Evolutionary conservation across 2,888 invertebrate genomes (phyloP).

Genomic region (Plebejus anna): DNA sequence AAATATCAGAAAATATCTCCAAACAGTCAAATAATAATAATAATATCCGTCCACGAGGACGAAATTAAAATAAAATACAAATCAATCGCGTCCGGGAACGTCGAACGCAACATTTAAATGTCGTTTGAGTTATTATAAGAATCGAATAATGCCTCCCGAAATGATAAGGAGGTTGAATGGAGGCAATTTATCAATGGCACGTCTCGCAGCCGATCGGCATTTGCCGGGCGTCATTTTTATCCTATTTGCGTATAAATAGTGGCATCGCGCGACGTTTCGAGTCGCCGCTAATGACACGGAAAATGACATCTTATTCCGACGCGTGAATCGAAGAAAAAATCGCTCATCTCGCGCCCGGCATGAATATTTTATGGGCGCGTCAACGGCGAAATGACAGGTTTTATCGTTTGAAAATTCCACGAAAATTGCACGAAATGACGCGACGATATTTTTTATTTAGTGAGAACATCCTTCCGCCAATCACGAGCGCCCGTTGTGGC

Average conservation of each 20-base stretch:
- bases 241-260: constrained; percentile 80
- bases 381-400: constrained; percentile 80
- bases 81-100: constrained; percentile 22
- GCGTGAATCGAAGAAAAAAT: constrained; percentile 79
- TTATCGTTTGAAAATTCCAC: constrained; percentile 79
- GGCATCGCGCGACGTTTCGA: constrained; percentile 66
- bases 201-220: constrained; percentile 74
- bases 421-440: constrained; percentile 79
- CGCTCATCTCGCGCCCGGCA: constrained; percentile 76
- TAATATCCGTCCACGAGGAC: not conserved
- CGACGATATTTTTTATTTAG: constrained; percentile 80
- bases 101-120: constrained; percentile 37
- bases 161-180: constrained; percentile 64
- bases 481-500: constrained; percentile 75
- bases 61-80: constrained; percentile 36
- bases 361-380: constrained; percentile 80
- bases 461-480: constrained; percentile 80
- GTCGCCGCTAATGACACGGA: constrained; percentile 79
- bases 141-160: constrained; percentile 40
- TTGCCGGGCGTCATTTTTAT: constrained; percentile 73
- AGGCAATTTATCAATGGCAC: constrained; percentile 77
- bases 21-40: not conserved
- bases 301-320: constrained; percentile 81
- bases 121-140: constrained; percentile 47
- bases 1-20: too few species aligned